Evolutionary conservation across 2,888 invertebrate genomes (phyloP).

Genomic region (Cataglyphis rosenhaueri): DNA sequence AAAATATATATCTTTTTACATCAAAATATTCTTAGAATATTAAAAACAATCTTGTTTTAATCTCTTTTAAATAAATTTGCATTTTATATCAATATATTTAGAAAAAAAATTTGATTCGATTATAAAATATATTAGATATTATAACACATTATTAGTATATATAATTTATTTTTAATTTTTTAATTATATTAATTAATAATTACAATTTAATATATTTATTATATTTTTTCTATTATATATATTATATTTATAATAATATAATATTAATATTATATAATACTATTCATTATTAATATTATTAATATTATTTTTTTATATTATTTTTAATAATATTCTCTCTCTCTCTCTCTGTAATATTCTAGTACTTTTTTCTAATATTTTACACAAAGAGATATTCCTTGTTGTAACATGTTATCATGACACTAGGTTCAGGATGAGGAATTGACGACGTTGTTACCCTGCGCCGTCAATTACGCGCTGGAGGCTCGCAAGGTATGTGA

Average conservation of each 20-base stretch:
- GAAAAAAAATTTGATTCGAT: neutral
- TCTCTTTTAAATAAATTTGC: neutral
- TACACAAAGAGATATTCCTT: neutral
- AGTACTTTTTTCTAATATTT: neutral
- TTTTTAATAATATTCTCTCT: neutral
- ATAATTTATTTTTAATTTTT: no score
- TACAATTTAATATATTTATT: no score
- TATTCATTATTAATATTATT: no score
- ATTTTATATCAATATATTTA: neutral
- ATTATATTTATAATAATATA: no score
- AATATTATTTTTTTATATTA: no score
- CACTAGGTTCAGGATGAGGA: slow-evolving; percentile 65
- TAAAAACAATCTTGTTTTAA: neutral
- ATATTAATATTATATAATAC: no score
- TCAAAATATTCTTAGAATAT: neutral
- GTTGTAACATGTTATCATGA: neutral
- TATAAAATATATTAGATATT: no score
- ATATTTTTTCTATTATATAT: no score
- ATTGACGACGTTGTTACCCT: slow-evolving; percentile 27
- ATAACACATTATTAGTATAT: no score
- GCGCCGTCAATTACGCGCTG: slow-evolving; percentile 64
- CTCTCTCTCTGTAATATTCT: neutral
- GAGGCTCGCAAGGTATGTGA: slow-evolving; percentile 73
- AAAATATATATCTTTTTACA: neutral
- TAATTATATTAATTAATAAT: no score